phyloP scores from a whole-genome alignment of 2,113 vertebrate genomes.

The Gymnocephalus cernua region DNA sequence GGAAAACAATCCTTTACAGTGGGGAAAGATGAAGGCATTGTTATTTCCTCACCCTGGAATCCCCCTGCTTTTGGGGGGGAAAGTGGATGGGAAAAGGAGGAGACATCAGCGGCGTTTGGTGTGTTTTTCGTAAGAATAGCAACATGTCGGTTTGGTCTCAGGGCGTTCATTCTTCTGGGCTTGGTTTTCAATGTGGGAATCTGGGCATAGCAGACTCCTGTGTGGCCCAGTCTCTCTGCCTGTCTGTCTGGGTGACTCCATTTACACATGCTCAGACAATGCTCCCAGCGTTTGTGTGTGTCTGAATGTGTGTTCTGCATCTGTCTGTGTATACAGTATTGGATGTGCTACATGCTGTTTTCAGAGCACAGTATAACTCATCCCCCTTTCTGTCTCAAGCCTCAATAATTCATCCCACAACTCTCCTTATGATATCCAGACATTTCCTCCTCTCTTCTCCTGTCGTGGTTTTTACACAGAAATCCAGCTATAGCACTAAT shows the following conservation, averaged over 20 bases:
- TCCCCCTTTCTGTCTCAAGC: slow-evolving; percentile 39
- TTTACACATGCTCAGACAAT: slow-evolving; percentile 59
- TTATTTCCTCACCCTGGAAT: slow-evolving; percentile 71
- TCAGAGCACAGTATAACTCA: slow-evolving; percentile 55
- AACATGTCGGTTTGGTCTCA: slow-evolving; percentile 49
- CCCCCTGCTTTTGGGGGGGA: slow-evolving; percentile 41
- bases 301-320: slow-evolving; percentile 53
- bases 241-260: slow-evolving; percentile 64
- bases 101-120: slow-evolving; percentile 24
- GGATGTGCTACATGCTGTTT: slow-evolving; percentile 59
- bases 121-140: slow-evolving; percentile 63
- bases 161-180: slow-evolving; percentile 51
- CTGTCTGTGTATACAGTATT: slow-evolving; percentile 38
- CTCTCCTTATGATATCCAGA: slow-evolving; percentile 66
- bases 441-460: slow-evolving; percentile 34
- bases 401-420: slow-evolving; percentile 79
- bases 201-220: slow-evolving; percentile 60
- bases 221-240: slow-evolving; percentile 67
- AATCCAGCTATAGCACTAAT: not conserved
- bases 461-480: slow-evolving; percentile 20
- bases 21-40: slow-evolving; percentile 44
- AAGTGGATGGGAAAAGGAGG: slow-evolving; percentile 42
- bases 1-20: slow-evolving; percentile 55
- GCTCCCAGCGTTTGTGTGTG: slow-evolving; percentile 25
- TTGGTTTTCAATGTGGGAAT: slow-evolving; percentile 54